phyloP scores from a whole-genome alignment of 37 sponge, comb jelly and placozoan species.

The Halisarca cf. caerulea region DNA sequence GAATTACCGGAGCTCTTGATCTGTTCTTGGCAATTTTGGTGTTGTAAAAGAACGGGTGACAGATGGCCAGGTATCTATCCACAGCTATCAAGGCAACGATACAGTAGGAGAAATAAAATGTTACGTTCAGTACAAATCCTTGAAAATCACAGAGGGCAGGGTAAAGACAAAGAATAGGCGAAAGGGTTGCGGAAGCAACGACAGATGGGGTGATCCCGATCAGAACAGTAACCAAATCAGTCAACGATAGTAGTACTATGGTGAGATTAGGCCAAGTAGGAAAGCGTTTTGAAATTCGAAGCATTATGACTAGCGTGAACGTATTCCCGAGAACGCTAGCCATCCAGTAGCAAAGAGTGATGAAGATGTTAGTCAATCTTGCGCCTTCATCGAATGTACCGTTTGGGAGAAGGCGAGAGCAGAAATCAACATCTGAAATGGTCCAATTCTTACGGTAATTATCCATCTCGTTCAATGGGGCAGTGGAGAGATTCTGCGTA shows the following conservation, averaged over 20 bases:
- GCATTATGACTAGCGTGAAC: background rate
- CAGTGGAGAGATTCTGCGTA: too few relatives aligned
- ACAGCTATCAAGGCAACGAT: background rate
- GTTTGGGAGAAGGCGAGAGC: too few relatives aligned
- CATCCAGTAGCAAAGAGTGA: background rate
- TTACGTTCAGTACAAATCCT: background rate
- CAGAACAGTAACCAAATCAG: conserved; percentile 1
- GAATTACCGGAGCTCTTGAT: background rate
- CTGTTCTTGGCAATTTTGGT: background rate
- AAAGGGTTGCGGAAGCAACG: background rate
- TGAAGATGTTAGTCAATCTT: too few relatives aligned
- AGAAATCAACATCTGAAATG: too few relatives aligned
- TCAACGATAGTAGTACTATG: background rate
- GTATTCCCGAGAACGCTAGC: background rate
- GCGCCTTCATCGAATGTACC: too few relatives aligned
- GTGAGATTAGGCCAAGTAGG: conserved; percentile 12
- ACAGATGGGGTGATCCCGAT: background rate
- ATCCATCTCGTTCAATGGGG: too few relatives aligned
- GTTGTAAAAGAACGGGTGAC: conserved; percentile 1
- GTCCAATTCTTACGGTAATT: too few relatives aligned
- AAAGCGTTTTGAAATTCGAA: background rate
- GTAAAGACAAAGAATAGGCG: background rate
- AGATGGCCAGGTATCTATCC: background rate
- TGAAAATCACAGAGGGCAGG: background rate
- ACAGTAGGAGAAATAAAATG: background rate